Evolutionary conservation across 2,113 vertebrate species (phyloP).

Genomic region (Petromus typicus): DNA sequence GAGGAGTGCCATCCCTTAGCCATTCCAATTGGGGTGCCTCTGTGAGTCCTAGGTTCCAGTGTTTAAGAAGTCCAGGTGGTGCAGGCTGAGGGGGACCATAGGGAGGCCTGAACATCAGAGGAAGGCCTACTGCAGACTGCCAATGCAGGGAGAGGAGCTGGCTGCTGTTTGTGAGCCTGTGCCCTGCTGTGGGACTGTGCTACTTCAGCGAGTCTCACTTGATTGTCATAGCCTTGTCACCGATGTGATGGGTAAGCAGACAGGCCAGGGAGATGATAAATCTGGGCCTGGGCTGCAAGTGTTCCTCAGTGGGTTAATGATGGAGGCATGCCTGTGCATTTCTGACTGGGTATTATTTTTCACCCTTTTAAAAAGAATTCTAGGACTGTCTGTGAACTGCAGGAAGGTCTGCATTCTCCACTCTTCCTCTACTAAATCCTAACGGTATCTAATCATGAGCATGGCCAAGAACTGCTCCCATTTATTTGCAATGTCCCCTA

Average conservation of each 20-base stretch:
- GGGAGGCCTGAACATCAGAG: not conserved
- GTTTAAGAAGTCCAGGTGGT: not conserved
- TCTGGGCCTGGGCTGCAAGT: not conserved
- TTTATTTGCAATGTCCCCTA: fast-evolving
- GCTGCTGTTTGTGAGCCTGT: not conserved
- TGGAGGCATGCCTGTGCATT: no score
- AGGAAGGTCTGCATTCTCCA: not conserved
- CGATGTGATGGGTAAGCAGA: not conserved
- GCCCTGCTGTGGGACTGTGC: no score
- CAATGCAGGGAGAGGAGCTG: not conserved
- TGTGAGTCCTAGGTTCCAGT: not conserved
- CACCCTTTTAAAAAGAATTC: not conserved
- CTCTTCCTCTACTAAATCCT: not conserved
- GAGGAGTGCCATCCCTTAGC: not conserved
- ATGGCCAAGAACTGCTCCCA: not conserved
- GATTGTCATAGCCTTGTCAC: not conserved
- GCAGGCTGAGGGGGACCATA: not conserved
- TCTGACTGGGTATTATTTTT: no score
- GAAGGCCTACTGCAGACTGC: not conserved
- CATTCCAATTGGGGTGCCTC: not conserved
- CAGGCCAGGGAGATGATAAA: no score
- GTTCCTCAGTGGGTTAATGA: not conserved
- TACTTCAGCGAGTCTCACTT: fast-evolving
- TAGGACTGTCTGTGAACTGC: not conserved
- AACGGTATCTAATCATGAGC: not conserved